Evolutionary conservation across 2,113 vertebrate species (phyloP), one percentile per base, ranked within the genome.

Genomic region (Hystrix brachyura): DNA sequence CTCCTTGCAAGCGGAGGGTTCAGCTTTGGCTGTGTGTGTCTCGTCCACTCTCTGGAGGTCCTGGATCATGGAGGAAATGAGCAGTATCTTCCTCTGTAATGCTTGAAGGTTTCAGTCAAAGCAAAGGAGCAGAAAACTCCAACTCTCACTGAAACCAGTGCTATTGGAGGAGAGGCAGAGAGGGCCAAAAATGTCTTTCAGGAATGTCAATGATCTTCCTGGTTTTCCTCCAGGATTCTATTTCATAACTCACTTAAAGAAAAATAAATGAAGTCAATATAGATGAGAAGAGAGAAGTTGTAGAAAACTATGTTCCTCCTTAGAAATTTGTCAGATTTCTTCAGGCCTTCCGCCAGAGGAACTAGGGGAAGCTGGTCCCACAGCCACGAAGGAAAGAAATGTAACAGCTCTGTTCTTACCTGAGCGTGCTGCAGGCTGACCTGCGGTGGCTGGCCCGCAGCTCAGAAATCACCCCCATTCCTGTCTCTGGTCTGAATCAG

Each of bases 281-380:
- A 67, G 7, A 72, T n/a, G 8, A 81, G 14, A 87, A 53, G 14
- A 34, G 5, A 64, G n/a, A 60, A 92, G 1, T n/a, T 81, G 5
- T 82, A 65, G 13, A 92, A 94, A 96, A 80, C 7, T 12, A 43
- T 53, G 1, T 43, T 67, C 0, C n/a, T 3, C 78, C n/a, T 96
- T 27, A 89, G 38, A 95, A 85, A 46, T 23, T 29, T 64, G 25
- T 69, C 32, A 67, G 4, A 51, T 69, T n/a, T 76, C 25, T 38
- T 69, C 5, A 17, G 13, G 15, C 2, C 0, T 87, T 82, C 21
- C 38, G 14, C 1, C 13, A 46, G 11, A 74, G 18, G 51, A 67
- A 55, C 2, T 6, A 32, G 1, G 25, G 21, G 12, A 46, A 4
- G 5, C 18, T 74, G 76, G 0, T 4, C 4, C 3, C 34, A 23